Base-by-base conservation (phyloP, 2,113 vertebrate species). In the Psittacus erithacus region DNA sequence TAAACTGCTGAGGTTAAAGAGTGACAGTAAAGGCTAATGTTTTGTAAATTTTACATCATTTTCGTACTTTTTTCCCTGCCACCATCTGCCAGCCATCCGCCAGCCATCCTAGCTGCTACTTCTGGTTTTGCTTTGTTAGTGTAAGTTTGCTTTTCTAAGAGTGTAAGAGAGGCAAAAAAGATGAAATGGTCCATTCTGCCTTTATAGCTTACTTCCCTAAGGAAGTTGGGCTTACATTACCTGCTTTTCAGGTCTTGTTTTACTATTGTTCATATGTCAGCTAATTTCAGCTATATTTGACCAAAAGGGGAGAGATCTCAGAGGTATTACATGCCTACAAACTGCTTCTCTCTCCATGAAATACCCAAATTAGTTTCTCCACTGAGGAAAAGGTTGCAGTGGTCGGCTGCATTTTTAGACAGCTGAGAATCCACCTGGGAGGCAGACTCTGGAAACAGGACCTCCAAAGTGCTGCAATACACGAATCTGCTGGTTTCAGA, bases 401-500 rank as follows among this genome's bases (percentile, higher is more conserved):
- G 1, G 20, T 71, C 5, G 1, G 35, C 31, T 77, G 53, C 7
- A 1, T 23, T 74, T 53, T 55, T 27, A 53, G 46, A 59, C n/a
- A 83, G 33, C 86, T 77, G 69, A 90, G 73, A 75, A 38, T 38
- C 59, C 90, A 65, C 18, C 39, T 73, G 68, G 67, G 90, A 90
- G 59, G 23, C 13, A 27, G 13, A 4, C 25, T 76, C 52, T 90
- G 70, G 46, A 63, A 91, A 74, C 15, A 53, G 33, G 25, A 49
- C 29, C 64, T 79, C 63, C 64, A 55, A 77, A 44, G 22, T 8
- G 6, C 67, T 78, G 35, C 63, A 65, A 6, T 27, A 68, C 18
- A 5, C 0, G 0, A 17, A 29, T 49, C 44, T 62, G 7, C 53
- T 8, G 5, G 20, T 69, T 82, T 43, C 0, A 2, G n/a, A 29